These are phyloP conservation scores for Drosophila borborema DNA, from an alignment of 2,888 invertebrate species.

Conservation along the genomic window DNA sequence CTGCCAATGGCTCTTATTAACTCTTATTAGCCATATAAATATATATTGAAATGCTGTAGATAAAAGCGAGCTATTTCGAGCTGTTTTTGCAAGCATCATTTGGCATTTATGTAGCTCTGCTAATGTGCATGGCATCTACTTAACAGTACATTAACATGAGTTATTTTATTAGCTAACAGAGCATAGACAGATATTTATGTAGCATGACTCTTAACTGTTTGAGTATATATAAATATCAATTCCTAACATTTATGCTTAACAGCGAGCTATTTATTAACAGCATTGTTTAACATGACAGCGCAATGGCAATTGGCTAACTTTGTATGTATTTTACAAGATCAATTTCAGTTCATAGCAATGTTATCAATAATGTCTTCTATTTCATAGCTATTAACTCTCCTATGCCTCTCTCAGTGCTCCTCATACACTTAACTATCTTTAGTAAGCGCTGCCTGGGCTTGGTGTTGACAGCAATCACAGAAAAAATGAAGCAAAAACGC, in stretches of 20 bases:
- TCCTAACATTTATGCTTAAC: not conserved
- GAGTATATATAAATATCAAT: not conserved
- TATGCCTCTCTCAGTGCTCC: conserved; percentile 2
- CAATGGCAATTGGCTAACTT: too few species aligned
- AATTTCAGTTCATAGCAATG: not conserved
- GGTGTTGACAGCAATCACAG: conserved; percentile 4
- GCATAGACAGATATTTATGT: not conserved
- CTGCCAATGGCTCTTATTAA: not conserved
- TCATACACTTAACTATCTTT: conserved; percentile 9
- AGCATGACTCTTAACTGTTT: not conserved
- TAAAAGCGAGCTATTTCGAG: not conserved
- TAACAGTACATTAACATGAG: not conserved
- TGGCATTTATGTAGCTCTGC: not conserved
- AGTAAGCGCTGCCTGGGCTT: not conserved
- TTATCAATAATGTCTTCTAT: not conserved
- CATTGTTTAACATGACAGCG: not conserved
- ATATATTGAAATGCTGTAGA: not conserved
- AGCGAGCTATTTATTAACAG: not conserved
- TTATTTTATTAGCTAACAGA: not conserved
- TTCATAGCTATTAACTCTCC: not conserved
- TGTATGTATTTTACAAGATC: too few species aligned
- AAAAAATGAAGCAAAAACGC: not conserved
- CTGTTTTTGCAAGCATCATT: not conserved
- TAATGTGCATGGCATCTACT: not conserved
- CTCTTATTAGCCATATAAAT: conserved; percentile 4